These are phyloP conservation scores for zebrafish (Danio rerio) DNA, from an alignment of 2,113 vertebrate genomes.

Conservation along the genomic window DNA sequence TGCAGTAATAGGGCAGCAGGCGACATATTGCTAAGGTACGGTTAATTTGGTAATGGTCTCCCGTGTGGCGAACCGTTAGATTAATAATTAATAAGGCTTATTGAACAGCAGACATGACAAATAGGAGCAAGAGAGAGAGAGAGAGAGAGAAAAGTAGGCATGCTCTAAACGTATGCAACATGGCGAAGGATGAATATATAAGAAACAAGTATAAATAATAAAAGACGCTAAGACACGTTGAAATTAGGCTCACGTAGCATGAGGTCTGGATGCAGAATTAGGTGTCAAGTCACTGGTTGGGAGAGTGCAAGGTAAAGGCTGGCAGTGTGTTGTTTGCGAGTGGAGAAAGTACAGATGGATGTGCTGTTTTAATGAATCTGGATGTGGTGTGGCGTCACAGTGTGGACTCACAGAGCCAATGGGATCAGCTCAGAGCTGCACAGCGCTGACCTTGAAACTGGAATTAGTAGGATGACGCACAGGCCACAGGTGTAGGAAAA, in stretches of 20 bases:
- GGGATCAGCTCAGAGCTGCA: constrained; percentile 55
- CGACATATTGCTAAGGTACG: constrained; percentile 51
- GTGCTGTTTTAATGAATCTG: constrained; percentile 69
- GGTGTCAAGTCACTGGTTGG: constrained; percentile 33
- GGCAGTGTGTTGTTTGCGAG: constrained; percentile 35
- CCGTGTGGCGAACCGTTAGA: constrained; percentile 30
- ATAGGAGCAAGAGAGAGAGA: neutral
- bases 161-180: constrained; percentile 8
- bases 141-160: constrained; percentile 27
- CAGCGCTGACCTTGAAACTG: constrained; percentile 65
- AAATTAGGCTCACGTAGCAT: neutral
- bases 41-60: constrained; percentile 55
- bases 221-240: neutral
- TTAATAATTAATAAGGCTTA: constrained; percentile 58
- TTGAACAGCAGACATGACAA: constrained; percentile 51
- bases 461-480: constrained; percentile 65
- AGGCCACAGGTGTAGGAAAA: constrained; percentile 62
- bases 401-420: constrained; percentile 60
- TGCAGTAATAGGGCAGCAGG: neutral
- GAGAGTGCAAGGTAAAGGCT: neutral
- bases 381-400: constrained; percentile 75
- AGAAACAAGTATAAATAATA: neutral
- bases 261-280: constrained; percentile 8
- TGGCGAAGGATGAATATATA: constrained; percentile 8
- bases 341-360: constrained; percentile 55